Base-by-base conservation (phyloP, 2,113 vertebrate genomes). In the Ciconia maguari region DNA sequence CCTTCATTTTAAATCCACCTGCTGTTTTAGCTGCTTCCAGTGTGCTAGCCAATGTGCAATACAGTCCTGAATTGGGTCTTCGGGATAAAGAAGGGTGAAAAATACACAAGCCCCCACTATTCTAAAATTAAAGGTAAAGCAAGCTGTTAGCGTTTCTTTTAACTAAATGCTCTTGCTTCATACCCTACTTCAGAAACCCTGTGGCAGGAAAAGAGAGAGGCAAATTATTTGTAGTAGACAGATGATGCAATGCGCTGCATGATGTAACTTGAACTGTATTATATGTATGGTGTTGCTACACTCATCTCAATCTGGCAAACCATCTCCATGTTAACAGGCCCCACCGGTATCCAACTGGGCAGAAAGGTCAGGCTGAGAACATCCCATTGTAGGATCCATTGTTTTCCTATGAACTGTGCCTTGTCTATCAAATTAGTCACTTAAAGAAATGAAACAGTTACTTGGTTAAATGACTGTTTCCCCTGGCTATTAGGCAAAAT, bases 1-100 rank as follows among this genome's bases (percentile, higher is more conserved):
- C 52, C 51, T 94, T 90, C 55, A 60, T 95, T 96, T 97, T 87
- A 95, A 94, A 91, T 93, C 77, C 71, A 95, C 78, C 93, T 90
- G 66, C 81, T 94, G 81, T 54, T 94, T 91, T 93, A 77, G 81
- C 64, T 76, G 57, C 48, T 61, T 85, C 54, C 91, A 24, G 30
- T 57, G 60, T 34, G 29, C 68, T 42, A 57, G 80, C 29, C 68
- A n/a, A 29, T 6, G 36, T 26, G 55, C 80, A 66, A 72, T 54
- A 16, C 77, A 94, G 21, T 41, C 74, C 91, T 87, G 65, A 84
- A 94, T 7, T 83, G 14, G 2, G 48, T 77, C 75, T 86, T 80
- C 25, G 38, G 34, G 25, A 90, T 34, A 68, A 93, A 76, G 61
- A 86, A 83, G 22, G 25, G 51, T 49, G 79, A 83, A 92, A 87